Evolutionary conservation across 2,888 invertebrate species (phyloP).

Genomic region (Oligia fasciuncula): DNA sequence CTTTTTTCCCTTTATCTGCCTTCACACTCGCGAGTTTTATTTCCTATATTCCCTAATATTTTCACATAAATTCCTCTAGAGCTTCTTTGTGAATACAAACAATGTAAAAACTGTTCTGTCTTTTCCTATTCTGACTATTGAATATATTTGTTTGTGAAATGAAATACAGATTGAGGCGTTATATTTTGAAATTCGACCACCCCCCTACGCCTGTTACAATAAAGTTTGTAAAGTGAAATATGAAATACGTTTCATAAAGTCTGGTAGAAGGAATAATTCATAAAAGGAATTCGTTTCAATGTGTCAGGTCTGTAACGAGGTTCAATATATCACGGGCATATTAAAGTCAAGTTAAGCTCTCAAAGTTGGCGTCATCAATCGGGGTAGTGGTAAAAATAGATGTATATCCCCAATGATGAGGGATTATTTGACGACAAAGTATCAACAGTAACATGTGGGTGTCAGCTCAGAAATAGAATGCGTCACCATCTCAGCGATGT

Average conservation of each 20-base stretch:
- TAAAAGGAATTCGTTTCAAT: conserved; percentile 76
- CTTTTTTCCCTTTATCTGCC: conserved; percentile 81
- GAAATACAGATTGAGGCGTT: conserved; percentile 76
- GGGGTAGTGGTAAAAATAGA: conserved; percentile 82
- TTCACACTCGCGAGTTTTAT: conserved; percentile 77
- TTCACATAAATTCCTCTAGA: conserved; percentile 77
- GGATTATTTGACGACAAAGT: conserved; percentile 87
- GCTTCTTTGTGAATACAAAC: conserved; percentile 75
- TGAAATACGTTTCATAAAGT: conserved; percentile 66
- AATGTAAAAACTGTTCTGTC: conserved; percentile 81
- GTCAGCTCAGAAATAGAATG: conserved; percentile 82
- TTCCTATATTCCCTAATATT: conserved; percentile 70
- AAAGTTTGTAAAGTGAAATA: conserved; percentile 68
- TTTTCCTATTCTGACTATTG: conserved; percentile 79
- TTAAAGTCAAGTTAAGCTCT: conserved; percentile 85
- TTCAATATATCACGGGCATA: conserved; percentile 82
- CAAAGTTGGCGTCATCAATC: conserved; percentile 83
- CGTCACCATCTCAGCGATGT: conserved; percentile 78
- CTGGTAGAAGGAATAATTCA: conserved; percentile 73
- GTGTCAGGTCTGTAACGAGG: conserved; percentile 77
- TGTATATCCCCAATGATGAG: conserved; percentile 83
- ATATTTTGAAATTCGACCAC: conserved; percentile 72
- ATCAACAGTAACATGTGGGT: conserved; percentile 87
- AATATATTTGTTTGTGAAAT: conserved; percentile 79
- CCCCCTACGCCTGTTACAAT: conserved; percentile 61